These are phyloP conservation scores for Apodemia mormo DNA, from an alignment of 2,888 invertebrate genomes.

Conservation along the genomic window DNA sequence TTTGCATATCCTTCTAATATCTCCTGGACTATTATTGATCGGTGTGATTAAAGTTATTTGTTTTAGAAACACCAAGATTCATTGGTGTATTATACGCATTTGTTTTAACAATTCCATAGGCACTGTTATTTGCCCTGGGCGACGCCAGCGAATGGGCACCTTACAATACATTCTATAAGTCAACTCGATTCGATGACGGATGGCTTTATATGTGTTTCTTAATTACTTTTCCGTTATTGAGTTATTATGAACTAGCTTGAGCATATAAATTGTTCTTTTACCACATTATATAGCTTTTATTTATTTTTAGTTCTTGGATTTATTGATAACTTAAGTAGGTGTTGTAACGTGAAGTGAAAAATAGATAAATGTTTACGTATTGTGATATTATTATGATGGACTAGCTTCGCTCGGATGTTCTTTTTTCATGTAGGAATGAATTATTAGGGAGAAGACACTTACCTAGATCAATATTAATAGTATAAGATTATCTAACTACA, in stretches of 20 bases:
- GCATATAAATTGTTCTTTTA: constrained; percentile 34
- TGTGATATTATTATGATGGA: no score
- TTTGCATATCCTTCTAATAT: no score
- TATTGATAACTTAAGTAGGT: background rate
- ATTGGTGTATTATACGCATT: constrained; percentile 62
- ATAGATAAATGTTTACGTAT: background rate
- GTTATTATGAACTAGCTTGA: constrained; percentile 35
- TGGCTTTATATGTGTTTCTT: constrained; percentile 40
- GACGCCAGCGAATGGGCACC: constrained; percentile 34
- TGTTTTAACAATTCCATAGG: constrained; percentile 51
- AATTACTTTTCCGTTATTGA: constrained; percentile 45
- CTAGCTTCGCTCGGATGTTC: no score
- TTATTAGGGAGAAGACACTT: no score
- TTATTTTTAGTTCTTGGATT: constrained; percentile 20
- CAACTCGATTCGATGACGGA: constrained; percentile 41
- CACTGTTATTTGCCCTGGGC: constrained; percentile 52
- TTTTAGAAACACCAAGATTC: constrained; percentile 57
- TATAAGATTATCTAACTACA: no score
- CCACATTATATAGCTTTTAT: constrained; percentile 38
- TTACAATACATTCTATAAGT: constrained; percentile 37
- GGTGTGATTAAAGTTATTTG: constrained; percentile 54
- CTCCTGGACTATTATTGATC: constrained; percentile 35
- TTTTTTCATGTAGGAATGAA: no score
- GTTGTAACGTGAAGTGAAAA: background rate
- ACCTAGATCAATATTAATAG: no score